Conservation (phyloP, 1,140 invertebrate genomes). For the Platyscapa corneri region DNA sequence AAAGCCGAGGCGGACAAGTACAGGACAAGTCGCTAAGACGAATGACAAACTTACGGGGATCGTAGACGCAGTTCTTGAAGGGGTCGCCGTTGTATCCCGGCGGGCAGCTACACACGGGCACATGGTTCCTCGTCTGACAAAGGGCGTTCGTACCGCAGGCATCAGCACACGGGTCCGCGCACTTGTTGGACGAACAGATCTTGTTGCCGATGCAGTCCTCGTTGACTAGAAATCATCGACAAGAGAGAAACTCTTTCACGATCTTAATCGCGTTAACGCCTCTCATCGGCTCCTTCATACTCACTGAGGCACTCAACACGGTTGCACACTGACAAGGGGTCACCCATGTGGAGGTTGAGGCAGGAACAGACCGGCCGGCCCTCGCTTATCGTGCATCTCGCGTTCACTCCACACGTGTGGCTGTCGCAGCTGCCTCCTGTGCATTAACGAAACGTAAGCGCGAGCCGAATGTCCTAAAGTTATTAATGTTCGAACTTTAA, state of each 20-base stretch:
- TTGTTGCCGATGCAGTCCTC: constrained; percentile 70
- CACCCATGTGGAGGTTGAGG: constrained; percentile 77
- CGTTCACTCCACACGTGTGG: constrained; percentile 74
- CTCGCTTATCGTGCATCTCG: constrained; percentile 73
- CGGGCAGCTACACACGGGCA: constrained; percentile 80
- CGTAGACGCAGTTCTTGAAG: constrained; percentile 74
- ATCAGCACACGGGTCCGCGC: constrained; percentile 77
- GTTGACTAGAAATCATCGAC: constrained; percentile 63
- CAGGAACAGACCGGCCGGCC: constrained; percentile 77
- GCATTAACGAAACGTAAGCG: background rate
- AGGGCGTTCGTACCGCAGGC: constrained; percentile 79
- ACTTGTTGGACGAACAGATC: constrained; percentile 77
- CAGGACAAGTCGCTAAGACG: no score
- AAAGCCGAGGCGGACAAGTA: no score
- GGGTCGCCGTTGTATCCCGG: constrained; percentile 80
- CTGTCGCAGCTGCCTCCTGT: constrained; percentile 61
- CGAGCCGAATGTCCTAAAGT: no score
- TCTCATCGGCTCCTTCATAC: constrained; percentile 39
- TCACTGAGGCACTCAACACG: constrained; percentile 76
- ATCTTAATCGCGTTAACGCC: background rate
- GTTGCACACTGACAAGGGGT: constrained; percentile 75
- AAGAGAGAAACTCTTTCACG: background rate
- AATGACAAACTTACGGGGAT: constrained; percentile 74
- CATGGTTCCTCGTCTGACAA: constrained; percentile 78
- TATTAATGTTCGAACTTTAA: no score